Evolutionary conservation across 2,888 invertebrate species (phyloP), one percentile per base, ranked within the genome.

Genomic region (Mesorhabditis spiculigera): DNA sequence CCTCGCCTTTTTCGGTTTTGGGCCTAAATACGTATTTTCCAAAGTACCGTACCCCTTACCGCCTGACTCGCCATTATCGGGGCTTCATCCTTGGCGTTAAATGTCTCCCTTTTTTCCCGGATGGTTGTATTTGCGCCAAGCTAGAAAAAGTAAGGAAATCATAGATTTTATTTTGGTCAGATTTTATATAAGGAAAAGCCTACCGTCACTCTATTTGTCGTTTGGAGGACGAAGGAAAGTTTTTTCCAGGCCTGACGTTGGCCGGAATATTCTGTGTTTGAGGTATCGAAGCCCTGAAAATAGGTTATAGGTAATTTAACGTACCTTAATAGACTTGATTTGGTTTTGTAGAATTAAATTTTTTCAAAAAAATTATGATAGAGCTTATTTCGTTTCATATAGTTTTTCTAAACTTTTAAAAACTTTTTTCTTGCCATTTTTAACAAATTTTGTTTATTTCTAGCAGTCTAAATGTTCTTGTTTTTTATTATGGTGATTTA

Each of bases 281-380:
- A 79, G 43, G 85, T 85, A 73, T 85, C 82, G 74, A 85, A 85
- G 0, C 85, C 85, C 83, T 84, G 73, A 63, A 79, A 75, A 3
- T 1, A 28, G 28, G 28, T 28, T 28, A 28, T 28, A 28, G 28
- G 28, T 28, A 28, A 28, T 28, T 28, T 28, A 1, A 28, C 28
- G 28, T 28, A 3, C 1, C 3, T 28, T 28, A 28, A 28, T 28
- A 3, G 28, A 28, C 28, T 28, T 28, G 1, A 28, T 3, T 28
- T 28, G 1, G 28, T 28, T 28, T 28, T n/a, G 28, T n/a, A n/a
- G n/a, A n/a, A n/a, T n/a, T n/a, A n/a, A n/a, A n/a, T 28, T n/a
- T n/a, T n/a, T n/a, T n/a, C n/a, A n/a, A 28, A 28, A 28, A 28
- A 28, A 28, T 28, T 28, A n/a, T n/a, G 28, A 28, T 28, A 28